Evolutionary conservation across 2,113 vertebrate species (phyloP).

Genomic region (Tautogolabrus adspersus): DNA sequence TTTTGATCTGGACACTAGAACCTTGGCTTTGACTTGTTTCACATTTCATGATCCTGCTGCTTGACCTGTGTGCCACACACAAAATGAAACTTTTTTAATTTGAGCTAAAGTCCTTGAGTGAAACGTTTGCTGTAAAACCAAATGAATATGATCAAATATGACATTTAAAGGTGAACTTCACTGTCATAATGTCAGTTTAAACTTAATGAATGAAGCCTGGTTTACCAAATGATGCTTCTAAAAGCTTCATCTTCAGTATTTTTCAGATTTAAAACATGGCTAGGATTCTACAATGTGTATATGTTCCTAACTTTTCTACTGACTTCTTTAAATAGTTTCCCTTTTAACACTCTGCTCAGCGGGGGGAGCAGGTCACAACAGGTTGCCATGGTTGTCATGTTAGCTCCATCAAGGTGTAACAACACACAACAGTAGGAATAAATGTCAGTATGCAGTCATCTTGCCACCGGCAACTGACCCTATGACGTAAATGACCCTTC

Average conservation of each 20-base stretch:
- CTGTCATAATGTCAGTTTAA: background rate
- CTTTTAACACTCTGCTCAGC: conserved; percentile 9
- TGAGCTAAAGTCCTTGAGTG: conserved; percentile 3
- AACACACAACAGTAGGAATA: conserved; percentile 16
- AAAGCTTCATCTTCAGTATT: background rate
- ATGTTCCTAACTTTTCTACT: background rate
- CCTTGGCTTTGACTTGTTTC: background rate
- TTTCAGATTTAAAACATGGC: background rate
- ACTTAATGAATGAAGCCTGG: background rate
- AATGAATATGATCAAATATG: background rate
- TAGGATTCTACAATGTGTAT: background rate
- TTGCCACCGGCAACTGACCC: conserved; percentile 55
- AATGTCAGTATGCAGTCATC: conserved; percentile 50
- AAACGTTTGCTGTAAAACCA: background rate
- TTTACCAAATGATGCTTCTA: background rate
- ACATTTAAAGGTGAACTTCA: background rate
- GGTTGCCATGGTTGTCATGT: conserved; percentile 40
- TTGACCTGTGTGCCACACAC: too few species aligned
- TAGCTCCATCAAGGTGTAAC: conserved; percentile 14
- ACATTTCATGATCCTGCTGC: background rate
- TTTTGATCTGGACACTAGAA: background rate
- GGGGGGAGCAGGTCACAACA: background rate
- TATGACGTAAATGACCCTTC: conserved; percentile 41
- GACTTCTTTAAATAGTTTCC: background rate
- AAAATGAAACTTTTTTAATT: background rate